Evolutionary conservation across 2,797 vertebrate genomes (phyloP), one percentile per base, ranked within the genome.

Genomic region (Aplochiton taeniatus): DNA sequence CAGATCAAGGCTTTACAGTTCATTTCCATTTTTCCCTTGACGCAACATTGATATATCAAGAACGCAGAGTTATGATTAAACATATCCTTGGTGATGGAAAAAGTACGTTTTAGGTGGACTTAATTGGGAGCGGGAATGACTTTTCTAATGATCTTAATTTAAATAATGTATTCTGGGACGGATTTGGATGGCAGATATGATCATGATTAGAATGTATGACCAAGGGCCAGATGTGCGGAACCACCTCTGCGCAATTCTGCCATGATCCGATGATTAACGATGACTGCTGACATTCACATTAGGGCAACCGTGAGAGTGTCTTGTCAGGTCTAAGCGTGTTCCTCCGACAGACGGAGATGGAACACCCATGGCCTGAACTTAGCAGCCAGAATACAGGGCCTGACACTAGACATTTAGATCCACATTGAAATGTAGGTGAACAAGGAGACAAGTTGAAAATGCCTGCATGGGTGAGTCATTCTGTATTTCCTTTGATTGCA

Each of bases 61-160:
- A 81, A 74, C 51, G 59, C 77, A 65, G 77, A 73, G 76, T 83
- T 77, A 69, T 73, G 76, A 78, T 79, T 81, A 83, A 83, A 77
- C 74, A 69, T 80, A 72, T 66, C 82, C 80, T 88, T 80, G 53
- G 69, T 44, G 8, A 1, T 12, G 50, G 50, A 31, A n/a, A 50
- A 57, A 65, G 69, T 73, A 57, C 82, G 45, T 87, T 84, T 76
- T 43, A 84, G 81, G 83, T 85, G 83, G 84, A 85, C 85, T 78
- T 70, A 77, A 84, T 77, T 78, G 77, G 84, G 66, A 68, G 73
- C 68, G 76, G 78, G 58, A 87, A 89, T 80, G 65, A 82, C 86
- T 89, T 84, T 65, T 82, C 79, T 85, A 86, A 90, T 88, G 85
- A 89, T 82, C 67, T 76, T 56, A 82, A 87, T 89, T 85, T 89